A percentile compares a stretch with the other conserved stretches of the same genome.
These are phyloP conservation scores for Eucidaris tribuloides DNA, from an alignment of 35 echinoderm and acorn worm genomes.

Conservation along the genomic window DNA sequence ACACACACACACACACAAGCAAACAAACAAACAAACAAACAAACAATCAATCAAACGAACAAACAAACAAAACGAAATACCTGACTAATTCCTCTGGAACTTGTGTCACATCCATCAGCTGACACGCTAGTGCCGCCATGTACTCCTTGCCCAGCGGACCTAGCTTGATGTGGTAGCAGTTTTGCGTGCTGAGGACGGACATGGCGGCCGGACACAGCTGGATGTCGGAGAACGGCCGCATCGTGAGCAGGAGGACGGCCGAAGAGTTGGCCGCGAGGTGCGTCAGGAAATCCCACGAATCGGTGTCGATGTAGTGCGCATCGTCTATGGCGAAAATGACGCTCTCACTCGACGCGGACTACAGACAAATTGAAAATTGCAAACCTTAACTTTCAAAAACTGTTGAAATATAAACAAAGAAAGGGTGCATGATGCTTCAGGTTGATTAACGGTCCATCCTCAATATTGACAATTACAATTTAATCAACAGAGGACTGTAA, in stretches of 20 bases:
- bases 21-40: too few species aligned
- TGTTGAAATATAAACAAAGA: too few species aligned
- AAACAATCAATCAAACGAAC: too few species aligned
- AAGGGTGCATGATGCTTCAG: too few species aligned
- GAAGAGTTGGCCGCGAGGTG: constrained; percentile 73
- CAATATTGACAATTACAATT: too few species aligned
- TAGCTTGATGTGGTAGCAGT: constrained; percentile 73
- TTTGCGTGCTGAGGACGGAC: constrained; percentile 37
- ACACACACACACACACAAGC: too few species aligned
- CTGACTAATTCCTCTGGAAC: constrained; percentile 79
- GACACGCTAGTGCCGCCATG: constrained; percentile 91
- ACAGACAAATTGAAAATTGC: background rate
- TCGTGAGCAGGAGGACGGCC: constrained; percentile 72
- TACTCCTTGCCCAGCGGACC: constrained; percentile 36
- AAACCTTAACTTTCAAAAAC: too few species aligned
- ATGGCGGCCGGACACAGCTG: constrained; percentile 49
- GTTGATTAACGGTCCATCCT: too few species aligned
- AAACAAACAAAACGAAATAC: too few species aligned
- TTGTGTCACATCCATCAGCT: constrained; percentile 76
- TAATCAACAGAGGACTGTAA: too few species aligned
- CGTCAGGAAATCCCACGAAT: constrained; percentile 91
- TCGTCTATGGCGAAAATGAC: constrained; percentile 92
- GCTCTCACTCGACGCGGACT: constrained; percentile 66
- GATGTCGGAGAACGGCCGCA: constrained; percentile 54
- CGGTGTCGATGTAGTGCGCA: constrained; percentile 84